Conservation (phyloP, 2,888 invertebrate species). For the Zygogramma bicolorata region DNA sequence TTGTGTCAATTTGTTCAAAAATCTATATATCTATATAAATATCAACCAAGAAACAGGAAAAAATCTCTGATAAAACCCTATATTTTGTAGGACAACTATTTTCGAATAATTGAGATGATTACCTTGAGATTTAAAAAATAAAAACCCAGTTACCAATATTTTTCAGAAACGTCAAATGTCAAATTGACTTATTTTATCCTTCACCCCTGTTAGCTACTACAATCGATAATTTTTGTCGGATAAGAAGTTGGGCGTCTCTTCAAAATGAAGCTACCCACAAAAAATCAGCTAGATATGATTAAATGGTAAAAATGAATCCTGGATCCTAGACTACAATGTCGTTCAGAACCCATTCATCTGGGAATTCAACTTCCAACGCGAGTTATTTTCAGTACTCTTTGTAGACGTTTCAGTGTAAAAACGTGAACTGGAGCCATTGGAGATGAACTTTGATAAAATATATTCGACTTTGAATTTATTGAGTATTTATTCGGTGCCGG, state of each 20-base stretch:
- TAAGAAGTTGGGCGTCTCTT: not conserved
- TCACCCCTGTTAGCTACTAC: constrained; percentile 3
- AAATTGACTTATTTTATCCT: not conserved
- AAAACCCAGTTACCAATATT: not conserved
- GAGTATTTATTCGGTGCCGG: not conserved
- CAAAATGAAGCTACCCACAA: not conserved
- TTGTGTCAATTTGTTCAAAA: no score
- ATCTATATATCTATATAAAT: no score
- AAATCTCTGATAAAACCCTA: not conserved
- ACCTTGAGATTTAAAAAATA: not conserved
- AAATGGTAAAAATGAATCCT: not conserved
- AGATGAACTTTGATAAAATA: not conserved
- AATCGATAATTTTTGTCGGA: not conserved
- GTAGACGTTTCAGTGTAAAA: no score
- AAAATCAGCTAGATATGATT: not conserved
- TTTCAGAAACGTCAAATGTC: not conserved
- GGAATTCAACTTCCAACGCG: no score
- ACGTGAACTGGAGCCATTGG: not conserved
- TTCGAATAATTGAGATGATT: constrained; percentile 1
- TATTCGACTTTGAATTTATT: not conserved
- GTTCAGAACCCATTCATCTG: no score
- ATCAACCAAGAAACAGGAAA: no score
- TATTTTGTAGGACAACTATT: not conserved
- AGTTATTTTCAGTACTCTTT: no score
- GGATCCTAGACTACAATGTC: not conserved